phyloP scores from a whole-genome alignment of 2,113 vertebrate genomes.

The Donacobius atricapilla region DNA sequence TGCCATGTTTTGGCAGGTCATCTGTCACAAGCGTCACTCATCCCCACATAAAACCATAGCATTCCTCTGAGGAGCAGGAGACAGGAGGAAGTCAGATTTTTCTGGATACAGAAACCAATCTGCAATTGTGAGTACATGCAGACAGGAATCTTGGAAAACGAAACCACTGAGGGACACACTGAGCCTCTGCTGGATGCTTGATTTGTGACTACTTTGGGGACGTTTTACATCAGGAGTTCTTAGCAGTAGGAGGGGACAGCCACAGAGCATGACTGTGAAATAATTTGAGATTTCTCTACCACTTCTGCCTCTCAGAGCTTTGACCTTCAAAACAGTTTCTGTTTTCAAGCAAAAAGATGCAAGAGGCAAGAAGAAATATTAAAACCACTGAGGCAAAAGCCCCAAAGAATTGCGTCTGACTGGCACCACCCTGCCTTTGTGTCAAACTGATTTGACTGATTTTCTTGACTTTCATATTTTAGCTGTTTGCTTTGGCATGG shows the following conservation, averaged over 20 bases:
- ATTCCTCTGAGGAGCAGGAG: background rate
- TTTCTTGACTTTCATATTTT: conserved; percentile 15
- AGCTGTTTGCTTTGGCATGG: background rate
- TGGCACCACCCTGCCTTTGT: background rate
- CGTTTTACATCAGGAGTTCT: background rate
- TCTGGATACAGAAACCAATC: background rate
- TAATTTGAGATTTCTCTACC: background rate
- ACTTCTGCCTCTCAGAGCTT: background rate
- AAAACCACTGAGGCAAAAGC: background rate
- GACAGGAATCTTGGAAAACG: background rate
- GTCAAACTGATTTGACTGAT: background rate
- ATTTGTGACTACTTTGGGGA: background rate
- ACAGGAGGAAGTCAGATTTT: background rate
- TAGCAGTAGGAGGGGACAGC: background rate
- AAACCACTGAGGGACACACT: background rate
- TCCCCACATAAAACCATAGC: background rate
- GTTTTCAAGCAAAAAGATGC: background rate
- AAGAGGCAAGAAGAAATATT: background rate
- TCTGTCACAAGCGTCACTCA: conserved; percentile 5
- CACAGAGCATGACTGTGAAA: background rate
- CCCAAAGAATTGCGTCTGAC: background rate
- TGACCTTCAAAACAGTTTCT: background rate
- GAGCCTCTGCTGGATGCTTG: background rate
- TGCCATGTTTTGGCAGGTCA: conserved; percentile 18
- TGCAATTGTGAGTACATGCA: background rate